Evolutionary conservation across 2,113 vertebrate species (phyloP).

Genomic region (Eptatretus burgeri): DNA sequence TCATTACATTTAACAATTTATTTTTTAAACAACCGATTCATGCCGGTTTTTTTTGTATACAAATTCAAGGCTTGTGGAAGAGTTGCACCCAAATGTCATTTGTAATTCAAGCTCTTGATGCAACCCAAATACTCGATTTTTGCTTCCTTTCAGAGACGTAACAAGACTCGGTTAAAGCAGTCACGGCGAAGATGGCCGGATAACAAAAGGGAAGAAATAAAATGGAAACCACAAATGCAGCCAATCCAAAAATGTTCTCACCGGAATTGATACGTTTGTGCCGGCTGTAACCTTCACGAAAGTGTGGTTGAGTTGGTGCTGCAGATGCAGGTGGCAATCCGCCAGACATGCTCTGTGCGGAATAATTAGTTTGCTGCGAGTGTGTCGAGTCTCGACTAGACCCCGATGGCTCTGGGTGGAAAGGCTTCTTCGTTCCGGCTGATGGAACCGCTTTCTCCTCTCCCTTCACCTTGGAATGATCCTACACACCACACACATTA

Average conservation of each 20-base stretch:
- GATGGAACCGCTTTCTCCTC: constrained; percentile 27
- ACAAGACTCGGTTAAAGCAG: no score
- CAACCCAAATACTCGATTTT: no score
- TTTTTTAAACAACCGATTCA: no score
- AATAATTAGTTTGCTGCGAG: constrained; percentile 25
- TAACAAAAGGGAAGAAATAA: not conserved
- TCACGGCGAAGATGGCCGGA: not conserved
- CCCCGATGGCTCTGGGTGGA: constrained; percentile 46
- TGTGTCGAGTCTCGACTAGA: constrained; percentile 47
- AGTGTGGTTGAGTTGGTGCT: not conserved
- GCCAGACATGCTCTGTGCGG: constrained; percentile 10
- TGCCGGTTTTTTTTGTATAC: no score
- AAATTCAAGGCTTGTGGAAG: no score
- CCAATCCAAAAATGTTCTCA: not conserved
- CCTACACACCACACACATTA: not conserved
- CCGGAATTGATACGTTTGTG: not conserved
- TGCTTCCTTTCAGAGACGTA: no score
- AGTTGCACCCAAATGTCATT: no score
- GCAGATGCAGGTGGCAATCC: not conserved
- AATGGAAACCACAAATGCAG: not conserved
- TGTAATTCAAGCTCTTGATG: no score
- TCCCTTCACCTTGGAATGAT: constrained; percentile 38
- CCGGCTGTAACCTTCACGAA: not conserved
- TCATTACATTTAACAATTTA: no score
- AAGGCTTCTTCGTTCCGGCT: constrained; percentile 28